Evolutionary conservation across 2,797 vertebrate species (phyloP).

Genomic region (Paguma larvata): DNA sequence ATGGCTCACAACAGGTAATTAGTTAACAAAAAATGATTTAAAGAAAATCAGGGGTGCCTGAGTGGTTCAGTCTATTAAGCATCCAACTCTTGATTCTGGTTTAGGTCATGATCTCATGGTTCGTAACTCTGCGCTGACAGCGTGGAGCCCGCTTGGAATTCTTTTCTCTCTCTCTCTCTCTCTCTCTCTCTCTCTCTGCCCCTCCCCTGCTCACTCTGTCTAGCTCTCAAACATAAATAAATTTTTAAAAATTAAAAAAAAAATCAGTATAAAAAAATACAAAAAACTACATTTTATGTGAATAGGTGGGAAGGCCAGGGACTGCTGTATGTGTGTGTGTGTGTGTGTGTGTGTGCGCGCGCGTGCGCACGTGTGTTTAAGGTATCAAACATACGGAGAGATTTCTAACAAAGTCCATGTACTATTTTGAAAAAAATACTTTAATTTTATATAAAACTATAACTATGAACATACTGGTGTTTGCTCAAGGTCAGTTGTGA

Average conservation of each 20-base stretch:
- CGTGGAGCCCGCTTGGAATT: too few species aligned
- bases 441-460: background rate
- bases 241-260: background rate
- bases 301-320: background rate
- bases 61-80: too few species aligned
- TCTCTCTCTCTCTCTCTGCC: too few species aligned
- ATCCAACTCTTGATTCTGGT: too few species aligned
- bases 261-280: slow-evolving; percentile 29
- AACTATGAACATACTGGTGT: background rate
- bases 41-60: slow-evolving; percentile 16
- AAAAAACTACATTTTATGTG: background rate
- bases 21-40: slow-evolving; percentile 37
- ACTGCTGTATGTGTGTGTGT: background rate
- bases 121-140: too few species aligned
- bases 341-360: background rate
- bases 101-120: too few species aligned
- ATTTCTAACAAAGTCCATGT: background rate
- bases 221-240: too few species aligned
- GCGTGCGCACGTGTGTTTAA: background rate
- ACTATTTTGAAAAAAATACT: slow-evolving; percentile 3
- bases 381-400: background rate
- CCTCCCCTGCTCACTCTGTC: too few species aligned
- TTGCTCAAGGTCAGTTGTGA: background rate
- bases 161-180: too few species aligned
- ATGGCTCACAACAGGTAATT: background rate